These are phyloP conservation scores for Chironomus tepperi DNA, from an alignment of 1,140 invertebrate species.

Conservation along the genomic window DNA sequence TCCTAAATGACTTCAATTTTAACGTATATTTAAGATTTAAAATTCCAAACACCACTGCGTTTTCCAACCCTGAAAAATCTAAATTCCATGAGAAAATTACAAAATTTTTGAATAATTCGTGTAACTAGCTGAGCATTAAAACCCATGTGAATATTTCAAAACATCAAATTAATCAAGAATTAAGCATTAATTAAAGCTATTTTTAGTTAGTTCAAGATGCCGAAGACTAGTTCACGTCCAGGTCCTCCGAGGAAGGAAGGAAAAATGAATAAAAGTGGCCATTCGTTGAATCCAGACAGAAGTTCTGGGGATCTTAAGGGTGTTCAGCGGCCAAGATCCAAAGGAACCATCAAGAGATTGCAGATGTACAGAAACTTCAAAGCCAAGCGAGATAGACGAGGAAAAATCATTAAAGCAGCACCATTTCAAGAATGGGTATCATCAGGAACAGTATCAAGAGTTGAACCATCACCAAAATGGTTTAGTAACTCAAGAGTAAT, in stretches of 20 bases:
- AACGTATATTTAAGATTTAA: too few relatives aligned
- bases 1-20: too few relatives aligned
- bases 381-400: slow-evolving; percentile 79
- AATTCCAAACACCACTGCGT: too few relatives aligned
- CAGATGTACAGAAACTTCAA: slow-evolving; percentile 98
- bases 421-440: slow-evolving; percentile 85
- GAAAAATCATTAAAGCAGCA: slow-evolving; percentile 88
- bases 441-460: slow-evolving; percentile 84
- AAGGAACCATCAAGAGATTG: slow-evolving; percentile 88
- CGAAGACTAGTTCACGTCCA: slow-evolving; percentile 56
- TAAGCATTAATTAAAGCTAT: not conserved
- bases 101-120: too few relatives aligned
- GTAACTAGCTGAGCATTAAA: too few relatives aligned
- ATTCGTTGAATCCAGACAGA: slow-evolving; percentile 85
- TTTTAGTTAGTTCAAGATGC: slow-evolving; percentile 44
- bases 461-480: slow-evolving; percentile 97
- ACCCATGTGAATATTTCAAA: too few relatives aligned
- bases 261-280: slow-evolving; percentile 59
- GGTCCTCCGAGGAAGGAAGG: slow-evolving; percentile 66
- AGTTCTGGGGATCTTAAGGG: slow-evolving; percentile 68
- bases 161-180: not conserved
- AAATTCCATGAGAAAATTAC: too few relatives aligned
- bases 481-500: slow-evolving; percentile 92
- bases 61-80: too few relatives aligned
- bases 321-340: slow-evolving; percentile 75